Percentiles rank a stretch among this genome's conserved stretches.
phyloP scores from a whole-genome alignment of 1,140 invertebrate species.

The Pogonognathellus flavescens region DNA sequence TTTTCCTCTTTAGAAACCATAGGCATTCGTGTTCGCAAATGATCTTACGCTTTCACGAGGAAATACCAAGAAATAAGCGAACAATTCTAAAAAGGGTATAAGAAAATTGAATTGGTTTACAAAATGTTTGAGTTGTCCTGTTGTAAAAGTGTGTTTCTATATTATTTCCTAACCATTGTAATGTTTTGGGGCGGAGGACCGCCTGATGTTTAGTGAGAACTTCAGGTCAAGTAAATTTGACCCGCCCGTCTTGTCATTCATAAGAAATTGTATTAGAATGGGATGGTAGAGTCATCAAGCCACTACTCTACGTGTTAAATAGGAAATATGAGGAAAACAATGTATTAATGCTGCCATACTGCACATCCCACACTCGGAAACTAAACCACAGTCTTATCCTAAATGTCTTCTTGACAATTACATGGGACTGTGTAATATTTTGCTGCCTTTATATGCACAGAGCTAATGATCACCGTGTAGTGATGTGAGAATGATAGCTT shows the following conservation, averaged over 20 bases:
- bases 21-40: background rate
- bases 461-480: background rate
- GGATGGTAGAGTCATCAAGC: background rate
- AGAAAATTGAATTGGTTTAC: conserved; percentile 37
- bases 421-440: conserved; percentile 1
- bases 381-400: conserved; percentile 16
- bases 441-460: background rate
- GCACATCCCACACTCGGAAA: conserved; percentile 21
- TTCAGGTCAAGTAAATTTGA: conserved; percentile 31
- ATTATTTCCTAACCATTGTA: background rate
- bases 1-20: background rate
- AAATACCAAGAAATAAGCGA: conserved; percentile 1
- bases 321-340: conserved; percentile 23
- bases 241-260: conserved; percentile 25
- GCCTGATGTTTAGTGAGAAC: conserved; percentile 34
- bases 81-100: conserved; percentile 15
- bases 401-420: conserved; percentile 40
- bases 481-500: background rate
- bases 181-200: conserved; percentile 24
- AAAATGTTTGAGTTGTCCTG: background rate
- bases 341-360: conserved; percentile 13
- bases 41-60: background rate
- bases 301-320: background rate
- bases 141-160: background rate
- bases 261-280: background rate